These are phyloP conservation scores for Drosophila macrospina DNA, from an alignment of 2,888 invertebrate species.

Conservation along the genomic window DNA sequence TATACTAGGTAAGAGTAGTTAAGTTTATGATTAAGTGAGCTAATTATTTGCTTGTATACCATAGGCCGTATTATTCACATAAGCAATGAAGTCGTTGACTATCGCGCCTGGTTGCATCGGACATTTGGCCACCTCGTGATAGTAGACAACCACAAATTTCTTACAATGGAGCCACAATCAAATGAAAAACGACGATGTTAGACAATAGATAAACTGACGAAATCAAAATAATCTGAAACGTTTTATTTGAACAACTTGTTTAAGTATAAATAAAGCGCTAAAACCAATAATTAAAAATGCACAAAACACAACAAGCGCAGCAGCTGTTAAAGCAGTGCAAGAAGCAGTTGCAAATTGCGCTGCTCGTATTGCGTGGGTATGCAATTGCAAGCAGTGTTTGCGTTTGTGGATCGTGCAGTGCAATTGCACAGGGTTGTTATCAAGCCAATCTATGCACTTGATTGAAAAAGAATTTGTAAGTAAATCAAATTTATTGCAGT, in stretches of 20 bases:
- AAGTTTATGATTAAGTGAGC: background rate
- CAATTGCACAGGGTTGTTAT: background rate
- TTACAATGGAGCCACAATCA: too few relatives aligned
- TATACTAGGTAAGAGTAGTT: constrained; percentile 87
- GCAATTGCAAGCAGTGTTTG: background rate
- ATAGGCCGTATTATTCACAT: constrained; percentile 94
- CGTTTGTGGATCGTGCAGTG: too few relatives aligned
- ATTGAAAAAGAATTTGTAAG: background rate
- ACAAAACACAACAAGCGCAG: too few relatives aligned
- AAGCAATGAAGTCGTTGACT: constrained; percentile 94
- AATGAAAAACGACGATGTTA: too few relatives aligned
- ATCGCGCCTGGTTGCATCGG: constrained; percentile 85
- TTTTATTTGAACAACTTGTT: background rate
- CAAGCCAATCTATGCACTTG: too few relatives aligned
- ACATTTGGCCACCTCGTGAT: constrained; percentile 82
- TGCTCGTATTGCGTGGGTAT: too few relatives aligned
- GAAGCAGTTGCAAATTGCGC: too few relatives aligned
- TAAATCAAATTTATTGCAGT: background rate
- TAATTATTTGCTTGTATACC: background rate
- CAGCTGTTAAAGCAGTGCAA: too few relatives aligned
- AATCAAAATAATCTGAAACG: too few relatives aligned
- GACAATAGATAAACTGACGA: too few relatives aligned
- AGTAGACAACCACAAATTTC: too few relatives aligned
- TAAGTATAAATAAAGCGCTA: background rate
- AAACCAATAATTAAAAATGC: too few relatives aligned